Evolutionary conservation across 2,113 vertebrate species (phyloP).

Genomic region (Boleophthalmus pectinirostris): DNA sequence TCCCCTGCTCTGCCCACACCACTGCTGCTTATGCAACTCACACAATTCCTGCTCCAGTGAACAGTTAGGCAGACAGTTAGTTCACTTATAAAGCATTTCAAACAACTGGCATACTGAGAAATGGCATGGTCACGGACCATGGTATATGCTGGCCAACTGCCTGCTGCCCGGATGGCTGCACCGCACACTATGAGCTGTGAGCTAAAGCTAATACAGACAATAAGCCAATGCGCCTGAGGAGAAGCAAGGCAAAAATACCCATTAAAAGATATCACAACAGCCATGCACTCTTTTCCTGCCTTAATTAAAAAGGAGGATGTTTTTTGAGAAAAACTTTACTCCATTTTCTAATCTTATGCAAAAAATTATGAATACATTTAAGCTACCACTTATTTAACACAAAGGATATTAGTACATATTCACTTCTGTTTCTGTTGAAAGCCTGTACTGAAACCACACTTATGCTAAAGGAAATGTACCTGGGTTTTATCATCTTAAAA

Average conservation of each 20-base stretch:
- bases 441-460: not conserved
- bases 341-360: not conserved
- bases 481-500: too few species aligned
- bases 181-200: slow-evolving; percentile 23
- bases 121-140: slow-evolving; percentile 15
- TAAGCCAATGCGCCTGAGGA: not conserved
- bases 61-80: slow-evolving; percentile 47
- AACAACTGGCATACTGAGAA: slow-evolving; percentile 30
- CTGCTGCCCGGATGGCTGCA: slow-evolving; percentile 44
- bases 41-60: slow-evolving; percentile 38
- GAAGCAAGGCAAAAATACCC: slow-evolving; percentile 2
- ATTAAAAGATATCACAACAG: not conserved
- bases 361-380: not conserved
- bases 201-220: slow-evolving; percentile 34
- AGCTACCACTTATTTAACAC: not conserved
- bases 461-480: not conserved
- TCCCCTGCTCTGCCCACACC: slow-evolving; percentile 49
- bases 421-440: not conserved
- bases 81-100: slow-evolving; percentile 36
- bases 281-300: not conserved
- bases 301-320: slow-evolving; percentile 15
- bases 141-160: slow-evolving; percentile 32
- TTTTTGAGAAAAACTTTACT: not conserved
- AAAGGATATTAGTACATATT: not conserved
- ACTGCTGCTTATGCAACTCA: slow-evolving; percentile 45